Percentiles rank a stretch among this genome's conserved stretches.
phyloP scores from a whole-genome alignment of 2,797 vertebrate species.

The Iguana delicatissima region DNA sequence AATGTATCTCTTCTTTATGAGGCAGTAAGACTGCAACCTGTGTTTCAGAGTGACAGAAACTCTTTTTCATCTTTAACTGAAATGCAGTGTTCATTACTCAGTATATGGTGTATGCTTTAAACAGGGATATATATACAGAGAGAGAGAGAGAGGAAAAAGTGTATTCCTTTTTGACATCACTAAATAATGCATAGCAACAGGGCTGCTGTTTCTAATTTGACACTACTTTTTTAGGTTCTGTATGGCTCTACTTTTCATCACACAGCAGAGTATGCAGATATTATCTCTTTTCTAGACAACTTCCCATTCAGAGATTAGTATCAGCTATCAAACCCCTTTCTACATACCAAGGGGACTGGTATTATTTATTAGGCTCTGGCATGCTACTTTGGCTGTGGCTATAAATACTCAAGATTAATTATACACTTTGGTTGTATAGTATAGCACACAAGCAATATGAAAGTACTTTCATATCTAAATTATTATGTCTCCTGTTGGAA shows the following conservation, averaged over 20 bases:
- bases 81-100: neutral
- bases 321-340: neutral
- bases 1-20: constrained; percentile 32
- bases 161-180: constrained; percentile 7
- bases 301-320: constrained; percentile 5
- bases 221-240: neutral
- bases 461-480: neutral
- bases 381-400: neutral
- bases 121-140: neutral
- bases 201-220: neutral
- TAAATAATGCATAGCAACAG: constrained; percentile 9
- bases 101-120: neutral
- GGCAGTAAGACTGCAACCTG: constrained; percentile 32
- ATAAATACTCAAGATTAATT: constrained; percentile 41
- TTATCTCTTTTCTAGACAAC: constrained; percentile 3
- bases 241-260: constrained; percentile 19
- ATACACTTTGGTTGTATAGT: constrained; percentile 20
- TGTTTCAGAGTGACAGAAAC: constrained; percentile 10
- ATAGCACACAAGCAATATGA: neutral
- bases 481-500: neutral
- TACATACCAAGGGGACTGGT: constrained; percentile 4
- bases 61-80: constrained; percentile 22
- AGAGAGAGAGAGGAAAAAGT: too few species aligned
- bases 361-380: constrained; percentile 10
- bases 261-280: neutral